Base-by-base conservation (phyloP, 92 coral and sea anemone genomes). In the Siderastrea siderea region DNA sequence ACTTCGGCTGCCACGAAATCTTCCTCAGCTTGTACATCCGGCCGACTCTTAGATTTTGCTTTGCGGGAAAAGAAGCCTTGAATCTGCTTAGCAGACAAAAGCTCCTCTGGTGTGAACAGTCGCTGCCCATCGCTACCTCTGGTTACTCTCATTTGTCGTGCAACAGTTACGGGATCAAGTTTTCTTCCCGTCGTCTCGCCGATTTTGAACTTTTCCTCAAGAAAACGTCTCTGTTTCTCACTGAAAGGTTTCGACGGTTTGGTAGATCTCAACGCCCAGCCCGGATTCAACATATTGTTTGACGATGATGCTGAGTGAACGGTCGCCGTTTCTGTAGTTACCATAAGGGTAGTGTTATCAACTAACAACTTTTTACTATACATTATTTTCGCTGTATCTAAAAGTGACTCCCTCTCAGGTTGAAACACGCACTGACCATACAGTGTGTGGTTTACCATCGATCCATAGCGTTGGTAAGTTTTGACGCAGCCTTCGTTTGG, bases 401-500 rank as follows among this genome's bases (percentile, higher is more conserved):
- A 9, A 61, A 65, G 68, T 78, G 46, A 61, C 66, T 86, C 77
- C 64, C 89, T 76, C 61, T 86, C n/a, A n/a, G n/a, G n/a, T n/a
- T n/a, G n/a, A n/a, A n/a, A n/a, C 89, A 63, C 67, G 75, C 77
- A 70, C 26, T 69, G 75, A 19, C 89, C 84, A 50, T 77, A 86
- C 26, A 57, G 47, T 47, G 66, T 67, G 67, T 86, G 90, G 69
- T 86, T 86, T 49, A 86, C 78, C 90, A 86, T 86, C 52, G 90
- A 86, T 26, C 74, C 60, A 47, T 80, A 80, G 55, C 75, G 43
- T 51, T 80, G 85, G 47, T 80, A 80, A 14, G 38, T 60, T 38
- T 14, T 47, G n/a, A 66, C 51, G 19, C 60, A 81, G 43, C 54
- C 54, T 48, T 78, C 80, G 57, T 75, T 75, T 4, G 38, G 38